Conservation (phyloP, 2,113 vertebrate genomes). For the Xenus cinereus region DNA sequence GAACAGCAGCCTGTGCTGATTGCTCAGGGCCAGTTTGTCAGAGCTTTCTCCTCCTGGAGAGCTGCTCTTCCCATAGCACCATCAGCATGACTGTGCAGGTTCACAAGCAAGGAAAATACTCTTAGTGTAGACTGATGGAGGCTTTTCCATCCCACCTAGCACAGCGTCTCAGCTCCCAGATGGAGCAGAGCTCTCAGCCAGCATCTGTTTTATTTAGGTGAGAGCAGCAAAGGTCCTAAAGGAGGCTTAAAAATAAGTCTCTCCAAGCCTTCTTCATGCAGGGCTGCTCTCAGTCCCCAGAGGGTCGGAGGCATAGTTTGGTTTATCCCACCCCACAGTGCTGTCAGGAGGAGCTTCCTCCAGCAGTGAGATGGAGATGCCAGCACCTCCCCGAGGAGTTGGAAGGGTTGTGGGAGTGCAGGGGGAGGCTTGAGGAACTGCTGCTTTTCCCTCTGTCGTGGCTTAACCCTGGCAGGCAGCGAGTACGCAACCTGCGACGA, state of each 20-base stretch:
- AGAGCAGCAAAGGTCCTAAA: background rate
- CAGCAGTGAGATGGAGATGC: background rate
- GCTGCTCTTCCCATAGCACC: background rate
- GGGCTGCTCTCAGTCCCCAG: background rate
- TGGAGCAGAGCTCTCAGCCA: background rate
- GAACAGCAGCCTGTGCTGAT: background rate
- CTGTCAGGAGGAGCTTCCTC: background rate
- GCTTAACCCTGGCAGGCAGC: background rate
- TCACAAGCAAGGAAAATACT: background rate
- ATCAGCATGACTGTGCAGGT: accelerated
- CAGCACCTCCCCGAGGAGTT: background rate
- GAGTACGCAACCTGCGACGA: background rate
- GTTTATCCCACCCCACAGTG: background rate
- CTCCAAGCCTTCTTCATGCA: background rate
- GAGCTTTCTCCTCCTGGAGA: background rate
- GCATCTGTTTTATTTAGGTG: background rate
- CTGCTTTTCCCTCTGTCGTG: background rate
- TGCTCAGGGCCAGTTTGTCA: background rate
- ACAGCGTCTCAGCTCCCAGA: background rate
- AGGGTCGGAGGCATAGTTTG: accelerated
- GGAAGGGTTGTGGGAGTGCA: background rate
- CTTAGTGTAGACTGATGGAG: background rate
- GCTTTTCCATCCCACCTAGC: background rate
- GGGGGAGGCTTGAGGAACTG: background rate
- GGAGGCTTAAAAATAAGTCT: background rate